A percentile compares a stretch with the other conserved stretches of the same genome.
Evolutionary conservation across 2,797 vertebrate species (phyloP).

Genomic region (Catostomus latipinnis): DNA sequence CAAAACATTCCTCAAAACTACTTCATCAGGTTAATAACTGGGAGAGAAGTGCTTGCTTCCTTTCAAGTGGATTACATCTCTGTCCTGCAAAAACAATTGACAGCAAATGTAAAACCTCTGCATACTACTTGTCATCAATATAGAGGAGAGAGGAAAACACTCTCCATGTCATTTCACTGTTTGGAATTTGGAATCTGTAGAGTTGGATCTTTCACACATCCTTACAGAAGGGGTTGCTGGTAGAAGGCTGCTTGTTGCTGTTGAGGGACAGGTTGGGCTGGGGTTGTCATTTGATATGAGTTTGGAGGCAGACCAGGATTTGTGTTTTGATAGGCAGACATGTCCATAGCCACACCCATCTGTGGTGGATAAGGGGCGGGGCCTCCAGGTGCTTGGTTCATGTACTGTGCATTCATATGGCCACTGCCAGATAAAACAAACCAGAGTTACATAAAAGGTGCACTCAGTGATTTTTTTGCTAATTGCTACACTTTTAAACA

Average conservation of each 20-base stretch:
- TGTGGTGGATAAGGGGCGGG: conserved; percentile 78
- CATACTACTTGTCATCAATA: conserved; percentile 23
- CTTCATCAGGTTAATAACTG: not conserved
- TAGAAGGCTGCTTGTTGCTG: conserved; percentile 84
- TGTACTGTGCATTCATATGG: conserved; percentile 81
- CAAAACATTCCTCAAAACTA: conserved; percentile 10
- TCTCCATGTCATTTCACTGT: conserved; percentile 26
- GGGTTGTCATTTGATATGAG: conserved; percentile 79
- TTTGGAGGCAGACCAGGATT: conserved; percentile 78
- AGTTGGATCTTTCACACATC: conserved; percentile 25
- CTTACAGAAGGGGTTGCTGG: conserved; percentile 92
- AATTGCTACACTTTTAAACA: not conserved
- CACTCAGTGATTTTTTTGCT: too few species aligned
- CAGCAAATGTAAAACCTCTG: not conserved
- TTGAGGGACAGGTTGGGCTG: conserved; percentile 80
- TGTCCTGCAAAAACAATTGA: conserved; percentile 11
- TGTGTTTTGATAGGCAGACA: conserved; percentile 86
- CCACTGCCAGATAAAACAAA: conserved; percentile 71
- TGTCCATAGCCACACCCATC: conserved; percentile 81
- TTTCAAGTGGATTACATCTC: conserved; percentile 2
- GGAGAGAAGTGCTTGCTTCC: conserved; percentile 27
- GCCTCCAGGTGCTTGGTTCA: conserved; percentile 77
- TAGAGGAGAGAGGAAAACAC: conserved; percentile 29
- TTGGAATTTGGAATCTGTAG: conserved; percentile 53
- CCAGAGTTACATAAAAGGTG: not conserved